Conservation (phyloP, 2,888 invertebrate species). For the Heliconius charithonia region DNA sequence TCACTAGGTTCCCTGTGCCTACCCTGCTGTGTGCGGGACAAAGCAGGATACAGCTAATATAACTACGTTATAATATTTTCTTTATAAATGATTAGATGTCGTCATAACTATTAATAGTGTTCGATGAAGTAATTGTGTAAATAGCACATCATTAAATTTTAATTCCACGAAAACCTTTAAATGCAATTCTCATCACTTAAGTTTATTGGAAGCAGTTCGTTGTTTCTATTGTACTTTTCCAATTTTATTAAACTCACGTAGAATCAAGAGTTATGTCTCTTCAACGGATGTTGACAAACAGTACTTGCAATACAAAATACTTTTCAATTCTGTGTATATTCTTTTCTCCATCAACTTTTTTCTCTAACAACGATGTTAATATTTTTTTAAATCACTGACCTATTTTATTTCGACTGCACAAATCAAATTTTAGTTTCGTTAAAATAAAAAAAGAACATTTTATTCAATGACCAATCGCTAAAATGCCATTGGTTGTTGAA, state of each 20-base stretch:
- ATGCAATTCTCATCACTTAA: constrained; percentile 7
- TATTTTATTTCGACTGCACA: not conserved
- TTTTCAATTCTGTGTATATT: not conserved
- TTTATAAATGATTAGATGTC: not conserved
- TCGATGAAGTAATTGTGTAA: constrained; percentile 7
- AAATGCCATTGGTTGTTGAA: too few relatives aligned
- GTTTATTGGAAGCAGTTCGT: constrained; percentile 10
- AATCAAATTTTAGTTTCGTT: too few relatives aligned
- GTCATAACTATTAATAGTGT: not conserved
- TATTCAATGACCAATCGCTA: too few relatives aligned
- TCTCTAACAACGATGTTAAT: too few relatives aligned
- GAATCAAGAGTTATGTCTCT: constrained; percentile 35
- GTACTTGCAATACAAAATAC: constrained; percentile 41
- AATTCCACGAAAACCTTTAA: not conserved
- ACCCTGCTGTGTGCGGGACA: too few relatives aligned
- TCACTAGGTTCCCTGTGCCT: too few relatives aligned
- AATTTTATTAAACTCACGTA: constrained; percentile 44
- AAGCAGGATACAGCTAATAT: too few relatives aligned
- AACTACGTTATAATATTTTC: not conserved
- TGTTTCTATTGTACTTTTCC: constrained; percentile 20
- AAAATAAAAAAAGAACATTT: too few relatives aligned
- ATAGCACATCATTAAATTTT: not conserved
- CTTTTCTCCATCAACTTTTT: not conserved
- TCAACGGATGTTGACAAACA: constrained; percentile 43
- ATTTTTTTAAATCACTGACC: not conserved